phyloP scores from a whole-genome alignment of 2,113 vertebrate species.

The Odontophorus gujanensis region DNA sequence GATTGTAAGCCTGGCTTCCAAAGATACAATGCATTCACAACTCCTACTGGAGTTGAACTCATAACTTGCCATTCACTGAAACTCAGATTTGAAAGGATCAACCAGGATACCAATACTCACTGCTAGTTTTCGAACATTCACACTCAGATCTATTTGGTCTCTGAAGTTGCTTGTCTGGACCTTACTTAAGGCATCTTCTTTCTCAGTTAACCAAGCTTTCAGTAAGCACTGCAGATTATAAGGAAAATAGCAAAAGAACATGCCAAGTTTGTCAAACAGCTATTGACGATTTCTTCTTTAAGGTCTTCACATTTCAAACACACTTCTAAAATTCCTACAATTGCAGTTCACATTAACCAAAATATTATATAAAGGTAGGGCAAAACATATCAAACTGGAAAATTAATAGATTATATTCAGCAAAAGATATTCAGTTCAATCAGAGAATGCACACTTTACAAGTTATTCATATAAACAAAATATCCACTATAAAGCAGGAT shows the following conservation, averaged over 20 bases:
- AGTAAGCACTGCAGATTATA: conserved; percentile 83
- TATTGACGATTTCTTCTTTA: background rate
- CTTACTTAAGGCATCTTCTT: conserved; percentile 89
- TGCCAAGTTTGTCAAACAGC: background rate
- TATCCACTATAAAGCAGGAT: background rate
- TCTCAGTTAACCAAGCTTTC: conserved; percentile 89
- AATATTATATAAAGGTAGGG: background rate
- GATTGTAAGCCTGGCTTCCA: background rate
- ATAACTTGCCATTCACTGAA: background rate
- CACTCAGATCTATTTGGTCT: conserved; percentile 88
- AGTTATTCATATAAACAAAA: background rate
- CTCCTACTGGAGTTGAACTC: background rate
- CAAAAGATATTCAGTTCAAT: background rate
- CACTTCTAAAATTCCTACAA: background rate
- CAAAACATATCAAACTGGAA: background rate
- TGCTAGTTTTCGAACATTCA: conserved; percentile 89
- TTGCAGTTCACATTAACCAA: background rate
- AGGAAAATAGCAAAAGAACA: background rate
- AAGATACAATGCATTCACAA: background rate
- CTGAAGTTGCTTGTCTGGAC: conserved; percentile 90
- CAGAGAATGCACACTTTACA: rapidly evolving
- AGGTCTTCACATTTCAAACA: background rate
- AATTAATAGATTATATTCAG: background rate
- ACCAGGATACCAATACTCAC: conserved; percentile 80
- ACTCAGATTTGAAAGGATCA: background rate